phyloP scores from a whole-genome alignment of 1,140 invertebrate species.

The Phthorimaea operculella region DNA sequence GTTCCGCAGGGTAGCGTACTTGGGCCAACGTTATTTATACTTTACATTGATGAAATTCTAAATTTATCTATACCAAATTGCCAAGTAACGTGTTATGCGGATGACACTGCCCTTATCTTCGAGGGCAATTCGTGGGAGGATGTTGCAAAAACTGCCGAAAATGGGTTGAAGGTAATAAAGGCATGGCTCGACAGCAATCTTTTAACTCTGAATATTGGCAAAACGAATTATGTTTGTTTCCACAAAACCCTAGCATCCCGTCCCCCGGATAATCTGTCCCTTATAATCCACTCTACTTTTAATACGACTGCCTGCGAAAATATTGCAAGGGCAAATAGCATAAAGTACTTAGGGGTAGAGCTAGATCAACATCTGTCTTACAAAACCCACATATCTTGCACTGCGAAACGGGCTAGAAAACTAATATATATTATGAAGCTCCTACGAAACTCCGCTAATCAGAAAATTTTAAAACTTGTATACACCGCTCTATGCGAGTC shows the following conservation, averaged over 20 bases:
- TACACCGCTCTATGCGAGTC: too few relatives aligned
- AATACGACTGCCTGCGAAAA: not conserved
- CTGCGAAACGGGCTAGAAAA: too few relatives aligned
- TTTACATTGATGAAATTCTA: slow-evolving; percentile 20
- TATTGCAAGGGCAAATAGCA: not conserved
- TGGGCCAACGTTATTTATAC: slow-evolving; percentile 15
- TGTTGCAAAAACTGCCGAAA: slow-evolving; percentile 2
- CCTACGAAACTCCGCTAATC: too few relatives aligned
- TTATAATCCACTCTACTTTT: not conserved
- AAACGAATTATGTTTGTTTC: slow-evolving; percentile 18
- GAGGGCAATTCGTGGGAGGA: slow-evolving; percentile 10
- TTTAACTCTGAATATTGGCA: slow-evolving; percentile 14
- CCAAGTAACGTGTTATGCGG: slow-evolving; percentile 17
- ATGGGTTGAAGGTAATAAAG: not conserved
- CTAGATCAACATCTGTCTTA: not conserved
- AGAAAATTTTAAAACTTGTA: too few relatives aligned
- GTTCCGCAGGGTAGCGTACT: slow-evolving; percentile 21
- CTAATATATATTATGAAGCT: too few relatives aligned
- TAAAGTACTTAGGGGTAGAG: not conserved
- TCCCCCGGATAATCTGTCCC: not conserved
- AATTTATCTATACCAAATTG: slow-evolving; percentile 1
- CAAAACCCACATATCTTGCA: too few relatives aligned
- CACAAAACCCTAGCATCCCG: slow-evolving; percentile 15
- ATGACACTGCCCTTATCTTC: slow-evolving; percentile 19
- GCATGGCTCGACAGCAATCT: slow-evolving; percentile 14